Percentiles rank a stretch among this genome's conserved stretches.
These are phyloP conservation scores for Argyresthia albistria DNA, from an alignment of 2,888 invertebrate genomes.

Conservation along the genomic window DNA sequence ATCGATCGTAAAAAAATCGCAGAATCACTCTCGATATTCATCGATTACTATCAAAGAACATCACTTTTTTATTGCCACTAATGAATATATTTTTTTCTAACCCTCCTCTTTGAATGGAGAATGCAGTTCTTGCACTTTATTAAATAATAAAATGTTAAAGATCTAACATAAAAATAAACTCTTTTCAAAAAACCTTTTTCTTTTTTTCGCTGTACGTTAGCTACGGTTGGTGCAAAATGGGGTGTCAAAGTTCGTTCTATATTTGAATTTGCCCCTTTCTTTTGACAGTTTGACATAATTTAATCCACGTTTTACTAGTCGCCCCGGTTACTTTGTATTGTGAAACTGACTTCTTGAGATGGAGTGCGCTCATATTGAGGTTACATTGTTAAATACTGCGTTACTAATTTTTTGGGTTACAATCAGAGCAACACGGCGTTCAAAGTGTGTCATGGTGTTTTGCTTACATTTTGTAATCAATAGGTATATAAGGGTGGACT, in stretches of 20 bases:
- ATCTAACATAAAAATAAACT: conserved; percentile 59
- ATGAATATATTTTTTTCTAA: conserved; percentile 45
- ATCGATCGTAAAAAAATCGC: conserved; percentile 48
- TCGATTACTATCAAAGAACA: conserved; percentile 19
- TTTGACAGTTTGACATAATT: neutral
- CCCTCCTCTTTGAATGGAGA: conserved; percentile 27
- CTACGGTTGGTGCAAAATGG: conserved; percentile 34
- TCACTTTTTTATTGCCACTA: conserved; percentile 64
- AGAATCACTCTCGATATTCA: conserved; percentile 13
- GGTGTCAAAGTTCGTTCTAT: conserved; percentile 45
- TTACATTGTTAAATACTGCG: conserved; percentile 31
- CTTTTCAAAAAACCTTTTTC: conserved; percentile 3
- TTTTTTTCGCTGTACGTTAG: conserved; percentile 30
- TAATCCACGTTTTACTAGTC: neutral
- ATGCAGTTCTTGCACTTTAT: conserved; percentile 35
- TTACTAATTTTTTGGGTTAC: conserved; percentile 24
- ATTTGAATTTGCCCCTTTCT: conserved; percentile 50
- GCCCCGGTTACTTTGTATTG: neutral
- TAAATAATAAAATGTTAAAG: conserved; percentile 58
- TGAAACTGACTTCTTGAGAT: conserved; percentile 1
- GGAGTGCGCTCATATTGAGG: conserved; percentile 18
- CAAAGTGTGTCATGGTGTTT: neutral
- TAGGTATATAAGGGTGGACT: too few species aligned
- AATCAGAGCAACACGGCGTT: too few species aligned
- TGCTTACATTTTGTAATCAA: too few species aligned